These are phyloP conservation scores for Rhinolophus sinicus DNA, from an alignment of 2,113 vertebrate species.

Conservation along the genomic window DNA sequence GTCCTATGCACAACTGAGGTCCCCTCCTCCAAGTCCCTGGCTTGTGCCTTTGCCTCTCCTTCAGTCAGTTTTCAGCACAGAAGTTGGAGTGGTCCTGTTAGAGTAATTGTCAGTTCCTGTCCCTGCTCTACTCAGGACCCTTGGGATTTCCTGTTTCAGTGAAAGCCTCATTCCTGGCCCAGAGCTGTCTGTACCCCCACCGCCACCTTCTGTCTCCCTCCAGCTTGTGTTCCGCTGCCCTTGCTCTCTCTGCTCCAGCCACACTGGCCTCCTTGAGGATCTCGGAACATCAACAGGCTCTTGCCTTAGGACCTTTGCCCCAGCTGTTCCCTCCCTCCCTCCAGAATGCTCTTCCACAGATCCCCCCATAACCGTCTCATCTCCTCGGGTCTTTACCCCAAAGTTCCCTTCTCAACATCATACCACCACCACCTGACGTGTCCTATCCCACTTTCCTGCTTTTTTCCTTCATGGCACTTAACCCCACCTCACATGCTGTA, in stretches of 20 bases:
- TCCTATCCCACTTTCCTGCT: neutral
- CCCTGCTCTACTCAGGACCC: neutral
- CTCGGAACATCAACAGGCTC: neutral
- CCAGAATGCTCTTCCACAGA: neutral
- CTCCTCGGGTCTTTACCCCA: neutral
- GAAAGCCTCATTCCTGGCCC: neutral
- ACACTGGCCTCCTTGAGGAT: neutral
- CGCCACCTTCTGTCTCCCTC: too few relatives aligned
- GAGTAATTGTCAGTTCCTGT: neutral
- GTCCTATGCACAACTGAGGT: too few relatives aligned
- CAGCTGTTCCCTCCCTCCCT: neutral
- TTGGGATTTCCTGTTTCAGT: neutral
- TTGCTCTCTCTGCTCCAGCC: neutral
- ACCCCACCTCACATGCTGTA: neutral
- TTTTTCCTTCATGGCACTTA: neutral
- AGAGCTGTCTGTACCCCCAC: neutral
- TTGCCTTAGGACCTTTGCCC: neutral
- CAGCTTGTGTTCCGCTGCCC: neutral
- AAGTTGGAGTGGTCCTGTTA: neutral
- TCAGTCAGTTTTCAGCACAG: neutral
- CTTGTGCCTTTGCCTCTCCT: neutral
- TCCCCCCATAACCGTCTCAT: neutral
- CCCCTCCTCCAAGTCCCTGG: too few relatives aligned
- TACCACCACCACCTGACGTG: rapidly evolving
- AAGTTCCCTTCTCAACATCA: neutral